A percentile compares a stretch with the other conserved stretches of the same genome.
Conservation (phyloP, 2,797 vertebrate genomes). For the Oreonectes daqikongensis region DNA sequence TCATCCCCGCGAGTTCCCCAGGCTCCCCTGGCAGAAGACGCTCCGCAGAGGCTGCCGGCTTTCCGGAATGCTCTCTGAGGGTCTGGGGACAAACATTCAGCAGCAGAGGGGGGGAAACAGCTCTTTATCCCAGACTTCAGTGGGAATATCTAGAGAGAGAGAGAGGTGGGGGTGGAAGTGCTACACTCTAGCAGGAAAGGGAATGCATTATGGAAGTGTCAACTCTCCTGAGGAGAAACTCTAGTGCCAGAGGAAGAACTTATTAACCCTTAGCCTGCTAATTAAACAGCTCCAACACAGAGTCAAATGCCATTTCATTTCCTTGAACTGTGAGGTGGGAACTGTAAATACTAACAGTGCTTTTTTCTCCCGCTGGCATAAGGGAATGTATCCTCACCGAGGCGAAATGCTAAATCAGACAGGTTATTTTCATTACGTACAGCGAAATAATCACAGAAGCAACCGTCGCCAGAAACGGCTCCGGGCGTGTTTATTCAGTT, state of each 20-base stretch:
- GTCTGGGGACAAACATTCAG: constrained; percentile 75
- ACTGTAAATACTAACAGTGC: constrained; percentile 51
- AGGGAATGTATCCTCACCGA: constrained; percentile 34
- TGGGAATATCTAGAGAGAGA: constrained; percentile 73
- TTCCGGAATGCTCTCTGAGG: constrained; percentile 67
- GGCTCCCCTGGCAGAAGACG: constrained; percentile 72
- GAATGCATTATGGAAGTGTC: constrained; percentile 66
- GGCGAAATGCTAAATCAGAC: constrained; percentile 25
- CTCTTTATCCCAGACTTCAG: constrained; percentile 80
- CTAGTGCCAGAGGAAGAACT: constrained; percentile 65
- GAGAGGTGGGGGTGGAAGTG: constrained; percentile 50
- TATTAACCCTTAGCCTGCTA: constrained; percentile 71
- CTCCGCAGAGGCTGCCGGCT: constrained; percentile 67
- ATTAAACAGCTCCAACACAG: constrained; percentile 69
- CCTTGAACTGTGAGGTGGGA: constrained; percentile 54
- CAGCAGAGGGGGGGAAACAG: constrained; percentile 67
- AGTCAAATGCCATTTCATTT: constrained; percentile 70
- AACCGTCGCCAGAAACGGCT: constrained; percentile 34
- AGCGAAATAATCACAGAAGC: constrained; percentile 41
- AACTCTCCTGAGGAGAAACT: constrained; percentile 64
- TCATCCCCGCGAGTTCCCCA: constrained; percentile 63
- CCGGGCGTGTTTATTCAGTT: constrained; percentile 43
- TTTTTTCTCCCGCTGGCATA: no score
- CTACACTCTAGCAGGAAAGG: constrained; percentile 59
- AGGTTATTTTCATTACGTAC: constrained; percentile 34